Percentiles rank a stretch among this genome's conserved stretches.
Evolutionary conservation across 2,888 invertebrate genomes (phyloP).

Genomic region (Cremastinae sp.): DNA sequence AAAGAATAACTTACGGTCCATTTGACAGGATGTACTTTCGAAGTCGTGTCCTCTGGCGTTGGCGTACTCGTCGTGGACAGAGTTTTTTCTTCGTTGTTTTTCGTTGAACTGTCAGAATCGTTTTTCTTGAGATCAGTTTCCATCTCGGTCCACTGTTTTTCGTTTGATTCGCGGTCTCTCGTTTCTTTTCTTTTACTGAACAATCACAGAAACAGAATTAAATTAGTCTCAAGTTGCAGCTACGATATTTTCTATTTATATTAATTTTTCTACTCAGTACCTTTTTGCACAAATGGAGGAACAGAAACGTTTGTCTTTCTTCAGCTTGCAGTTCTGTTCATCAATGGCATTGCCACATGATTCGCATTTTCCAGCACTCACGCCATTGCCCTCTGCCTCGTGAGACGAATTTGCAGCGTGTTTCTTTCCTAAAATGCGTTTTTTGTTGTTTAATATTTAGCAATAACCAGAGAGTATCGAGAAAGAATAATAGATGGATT

Average conservation of each 20-base stretch:
- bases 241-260: too few species aligned
- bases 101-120: constrained; percentile 71
- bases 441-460: not conserved
- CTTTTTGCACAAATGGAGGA: constrained; percentile 87
- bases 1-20: constrained; percentile 83
- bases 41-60: constrained; percentile 74
- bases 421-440: constrained; percentile 78
- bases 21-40: constrained; percentile 84
- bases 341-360: constrained; percentile 85
- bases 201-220: not conserved
- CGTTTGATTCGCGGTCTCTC: constrained; percentile 71
- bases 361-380: constrained; percentile 86
- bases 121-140: constrained; percentile 74
- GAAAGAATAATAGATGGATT: not conserved
- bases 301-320: constrained; percentile 89
- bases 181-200: constrained; percentile 76
- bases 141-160: constrained; percentile 78
- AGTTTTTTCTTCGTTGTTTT: constrained; percentile 80
- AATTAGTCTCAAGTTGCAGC: not conserved
- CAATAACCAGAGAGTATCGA: constrained; percentile 19
- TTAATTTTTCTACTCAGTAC: too few species aligned
- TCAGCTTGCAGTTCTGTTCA: constrained; percentile 82
- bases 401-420: constrained; percentile 74
- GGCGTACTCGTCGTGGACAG: constrained; percentile 67
- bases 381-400: constrained; percentile 72